Evolutionary conservation across 1,140 invertebrate genomes (phyloP).

Genomic region (Vollenhovia emeryi): DNA sequence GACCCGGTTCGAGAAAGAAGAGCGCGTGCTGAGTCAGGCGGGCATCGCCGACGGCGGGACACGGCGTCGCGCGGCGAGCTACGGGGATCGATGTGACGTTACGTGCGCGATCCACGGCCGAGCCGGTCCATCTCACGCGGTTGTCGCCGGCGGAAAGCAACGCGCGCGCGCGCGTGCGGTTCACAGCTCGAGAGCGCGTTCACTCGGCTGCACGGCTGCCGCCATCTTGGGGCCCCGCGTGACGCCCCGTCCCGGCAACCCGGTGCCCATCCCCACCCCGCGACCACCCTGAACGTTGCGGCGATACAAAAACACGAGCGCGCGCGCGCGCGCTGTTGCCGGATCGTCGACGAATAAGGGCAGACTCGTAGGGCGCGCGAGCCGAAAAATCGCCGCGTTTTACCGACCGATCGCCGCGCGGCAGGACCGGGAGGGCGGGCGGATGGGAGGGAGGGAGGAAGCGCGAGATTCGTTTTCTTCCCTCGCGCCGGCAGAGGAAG

Average conservation of each 20-base stretch:
- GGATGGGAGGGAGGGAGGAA: too few species aligned
- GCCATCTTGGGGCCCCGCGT: constrained; percentile 81
- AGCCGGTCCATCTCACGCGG: constrained; percentile 71
- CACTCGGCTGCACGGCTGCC: constrained; percentile 70
- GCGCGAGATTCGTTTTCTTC: background rate
- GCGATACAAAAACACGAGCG: constrained; percentile 80
- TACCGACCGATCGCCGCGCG: background rate
- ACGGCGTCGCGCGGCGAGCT: constrained; percentile 3
- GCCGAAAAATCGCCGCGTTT: constrained; percentile 59
- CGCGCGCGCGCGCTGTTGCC: constrained; percentile 70
- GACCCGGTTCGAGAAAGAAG: background rate
- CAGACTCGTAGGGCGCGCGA: constrained; percentile 52
- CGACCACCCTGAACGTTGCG: constrained; percentile 23
- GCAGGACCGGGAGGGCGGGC: background rate
- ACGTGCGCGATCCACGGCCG: constrained; percentile 65
- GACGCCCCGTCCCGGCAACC: constrained; percentile 37
- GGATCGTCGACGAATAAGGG: constrained; percentile 42
- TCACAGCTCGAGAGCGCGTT: constrained; percentile 68
- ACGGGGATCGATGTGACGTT: constrained; percentile 17
- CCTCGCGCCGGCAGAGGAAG: background rate
- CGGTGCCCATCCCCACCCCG: constrained; percentile 41
- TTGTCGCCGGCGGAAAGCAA: constrained; percentile 28
- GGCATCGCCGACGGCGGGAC: constrained; percentile 27
- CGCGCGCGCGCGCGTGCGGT: constrained; percentile 22
- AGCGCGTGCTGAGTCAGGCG: constrained; percentile 45